Evolutionary conservation across 2,113 vertebrate species (phyloP), one percentile per base, ranked within the genome.

Genomic region (Charina bottae): DNA sequence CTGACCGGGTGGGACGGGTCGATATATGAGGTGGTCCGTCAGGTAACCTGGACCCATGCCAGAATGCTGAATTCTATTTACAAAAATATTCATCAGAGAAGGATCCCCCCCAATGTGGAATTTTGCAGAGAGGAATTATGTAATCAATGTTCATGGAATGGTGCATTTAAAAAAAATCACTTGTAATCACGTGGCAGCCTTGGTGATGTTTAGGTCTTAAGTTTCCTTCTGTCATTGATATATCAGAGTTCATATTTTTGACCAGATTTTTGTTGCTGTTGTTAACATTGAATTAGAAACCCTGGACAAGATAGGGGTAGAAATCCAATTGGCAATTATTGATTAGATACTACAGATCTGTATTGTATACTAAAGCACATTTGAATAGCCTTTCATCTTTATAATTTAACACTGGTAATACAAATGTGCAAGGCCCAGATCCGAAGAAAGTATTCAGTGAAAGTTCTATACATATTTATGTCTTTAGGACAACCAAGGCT

Each of bases 321-420:
- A 56, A 33, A 91, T 6, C 89, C 83, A 46, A 0, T 2, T 21
- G 42, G 2, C 68, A 62, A 23, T 72, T 92, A 68, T 24, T 89
- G 55, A 54, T 28, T 62, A 37, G 37, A 83, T 15, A 24, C 28
- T 88, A 26, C 55, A 83, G 19, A 62, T 88, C 59, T 88, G 49
- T 26, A 42, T 56, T 62, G 12, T 83, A 26, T 53, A 84, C 53
- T 62, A 62, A 92, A 88, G 12, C 9, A 53, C 72, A 58, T 59
- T 87, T 26, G 83, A 88, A 60, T 88, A 78, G 56, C 86, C 84
- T 89, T 83, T 83, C 56, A 26, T 89, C 42, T 89, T 84, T 46
- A 56, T 83, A 91, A 72, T 87, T 92, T 33, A 62, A 83, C 60
- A 49, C n/a, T 78, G 33, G 19, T 24, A 89, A 72, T 33, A 54